Conservation (phyloP, 2,888 invertebrate species). For the Scaptomyza polygonia region DNA sequence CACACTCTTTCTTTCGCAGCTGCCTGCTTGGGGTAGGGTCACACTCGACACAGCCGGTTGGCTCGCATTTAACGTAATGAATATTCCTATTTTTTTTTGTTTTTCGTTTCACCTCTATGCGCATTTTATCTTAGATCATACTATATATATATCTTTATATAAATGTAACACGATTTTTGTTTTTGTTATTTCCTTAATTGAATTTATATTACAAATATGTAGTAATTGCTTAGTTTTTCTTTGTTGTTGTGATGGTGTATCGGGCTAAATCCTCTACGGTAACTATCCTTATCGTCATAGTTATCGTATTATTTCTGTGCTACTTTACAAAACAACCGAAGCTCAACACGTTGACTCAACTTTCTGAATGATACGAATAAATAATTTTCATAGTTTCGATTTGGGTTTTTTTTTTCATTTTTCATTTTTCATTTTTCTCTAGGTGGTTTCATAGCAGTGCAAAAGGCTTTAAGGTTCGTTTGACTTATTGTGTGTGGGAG, state of each 20-base stretch:
- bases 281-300: conserved; percentile 38
- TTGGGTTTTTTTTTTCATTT: too few species aligned
- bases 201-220: conserved; percentile 56
- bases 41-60: conserved; percentile 29
- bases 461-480: conserved; percentile 62
- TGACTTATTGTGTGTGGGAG: conserved; percentile 21
- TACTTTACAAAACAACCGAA: conserved; percentile 77
- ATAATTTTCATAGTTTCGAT: conserved; percentile 21
- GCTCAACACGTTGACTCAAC: conserved; percentile 76
- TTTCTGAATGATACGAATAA: conserved; percentile 33
- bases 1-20: conserved; percentile 25
- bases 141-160: conserved; percentile 42
- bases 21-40: conserved; percentile 17
- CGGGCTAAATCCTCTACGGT: conserved; percentile 38
- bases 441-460: conserved; percentile 80
- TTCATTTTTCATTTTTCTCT: conserved; percentile 47
- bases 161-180: conserved; percentile 65
- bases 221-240: conserved; percentile 68
- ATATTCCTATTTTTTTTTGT: conserved; percentile 14
- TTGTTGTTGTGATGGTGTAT: conserved; percentile 39
- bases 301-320: conserved; percentile 55
- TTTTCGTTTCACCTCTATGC: conserved; percentile 69
- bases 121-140: conserved; percentile 52
- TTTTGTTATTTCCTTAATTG: conserved; percentile 37
- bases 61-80: conserved; percentile 45